These are phyloP conservation scores for Plebejus anna DNA, from an alignment of 2,888 invertebrate genomes.

Conservation along the genomic window DNA sequence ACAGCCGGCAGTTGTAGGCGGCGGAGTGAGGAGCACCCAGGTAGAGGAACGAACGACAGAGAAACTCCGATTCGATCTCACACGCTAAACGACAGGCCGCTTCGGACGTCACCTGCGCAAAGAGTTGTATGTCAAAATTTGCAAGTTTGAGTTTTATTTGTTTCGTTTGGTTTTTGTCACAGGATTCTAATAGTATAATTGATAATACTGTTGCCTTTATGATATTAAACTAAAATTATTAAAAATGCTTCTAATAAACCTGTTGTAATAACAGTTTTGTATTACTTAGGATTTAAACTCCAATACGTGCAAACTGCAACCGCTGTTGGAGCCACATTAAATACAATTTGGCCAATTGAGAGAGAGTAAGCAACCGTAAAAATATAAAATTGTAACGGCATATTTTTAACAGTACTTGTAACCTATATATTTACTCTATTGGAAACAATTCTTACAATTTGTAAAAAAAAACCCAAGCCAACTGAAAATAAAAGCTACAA, in stretches of 20 bases:
- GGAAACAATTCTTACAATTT: constrained; percentile 3
- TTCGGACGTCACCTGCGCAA: constrained; percentile 86
- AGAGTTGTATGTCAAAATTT: constrained; percentile 29
- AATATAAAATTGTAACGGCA: constrained; percentile 24
- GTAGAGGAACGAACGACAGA: constrained; percentile 92
- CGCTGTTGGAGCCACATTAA: background rate
- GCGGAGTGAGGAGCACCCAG: constrained; percentile 88
- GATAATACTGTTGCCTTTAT: too few relatives aligned
- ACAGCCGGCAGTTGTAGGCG: constrained; percentile 94
- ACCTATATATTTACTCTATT: constrained; percentile 26
- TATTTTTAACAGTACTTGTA: constrained; percentile 1
- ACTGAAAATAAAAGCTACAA: background rate
- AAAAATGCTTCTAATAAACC: too few relatives aligned
- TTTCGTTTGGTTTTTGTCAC: background rate
- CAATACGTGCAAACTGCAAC: background rate
- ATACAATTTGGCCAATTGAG: constrained; percentile 1
- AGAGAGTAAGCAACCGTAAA: constrained; percentile 14
- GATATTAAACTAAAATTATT: too few relatives aligned
- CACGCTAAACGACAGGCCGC: constrained; percentile 94
- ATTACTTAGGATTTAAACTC: background rate
- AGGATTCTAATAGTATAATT: too few relatives aligned
- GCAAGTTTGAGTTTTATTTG: background rate
- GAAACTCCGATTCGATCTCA: constrained; percentile 95
- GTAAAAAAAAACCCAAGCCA: background rate
- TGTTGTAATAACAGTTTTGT: background rate